Base-by-base conservation (phyloP, 1,140 invertebrate genomes). In the Matsumurasca onukii region DNA sequence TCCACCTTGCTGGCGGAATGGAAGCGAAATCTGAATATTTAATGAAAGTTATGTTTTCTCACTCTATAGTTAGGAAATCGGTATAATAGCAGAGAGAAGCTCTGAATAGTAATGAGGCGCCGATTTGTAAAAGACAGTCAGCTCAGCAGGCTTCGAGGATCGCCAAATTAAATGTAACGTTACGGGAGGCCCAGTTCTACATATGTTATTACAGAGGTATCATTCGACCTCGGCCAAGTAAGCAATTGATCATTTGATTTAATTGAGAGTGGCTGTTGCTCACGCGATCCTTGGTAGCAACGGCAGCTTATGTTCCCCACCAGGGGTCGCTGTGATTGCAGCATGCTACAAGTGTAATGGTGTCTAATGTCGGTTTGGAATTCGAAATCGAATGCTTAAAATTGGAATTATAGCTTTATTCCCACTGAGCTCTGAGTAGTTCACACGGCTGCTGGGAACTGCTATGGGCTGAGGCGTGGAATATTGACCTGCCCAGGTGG, bases 191-290 rank as follows among this genome's bases (percentile, higher is more conserved):
- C 24, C 55, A 25, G 25, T 12, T 22, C 9, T 12, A 27, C 25
- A 59, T 59, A 2, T 59, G 55, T 59, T 59, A 59, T 59, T 59
- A 59, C 15, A 13, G 3, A 13, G 3, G 24, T 59, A 59, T 59
- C 55, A 59, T 59, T 59, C 3, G 22, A 9, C 55, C 25, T 22
- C 12, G 55, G n/a, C n/a, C n/a, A n/a, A 59, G 55, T 59, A 29
- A 59, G 55, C 55, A 59, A 59, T 59, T 59, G 55, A 59, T 59
- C 55, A 59, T 59, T 59, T 27, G 22, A 59, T 59, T 59, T 59
- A 59, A 59, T 59, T 59, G 55, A 59, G 55, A 22, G 15, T 59
- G 30, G 55, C 22, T 5, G 34, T 17, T 39, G 55, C 25, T 59
- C 55, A 59, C 55, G 55, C 55, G 55, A 59, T 12, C 12, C 34